Conservation (phyloP, 2,888 invertebrate genomes). For the Polydrusus tereticollis region DNA sequence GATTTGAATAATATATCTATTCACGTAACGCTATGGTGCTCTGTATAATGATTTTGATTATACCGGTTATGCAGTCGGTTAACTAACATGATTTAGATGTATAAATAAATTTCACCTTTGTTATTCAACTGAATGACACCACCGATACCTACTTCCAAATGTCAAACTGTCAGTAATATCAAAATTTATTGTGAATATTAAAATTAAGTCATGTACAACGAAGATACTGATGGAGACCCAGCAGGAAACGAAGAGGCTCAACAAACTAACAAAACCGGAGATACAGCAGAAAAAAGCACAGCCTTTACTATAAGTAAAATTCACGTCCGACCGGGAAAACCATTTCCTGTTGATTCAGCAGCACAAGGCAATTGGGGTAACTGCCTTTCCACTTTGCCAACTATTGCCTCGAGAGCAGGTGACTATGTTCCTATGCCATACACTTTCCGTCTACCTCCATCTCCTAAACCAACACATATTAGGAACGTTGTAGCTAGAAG, state of each 20-base stretch:
- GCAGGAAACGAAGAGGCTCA: neutral
- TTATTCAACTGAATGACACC: too few relatives aligned
- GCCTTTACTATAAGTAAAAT: conserved; percentile 50
- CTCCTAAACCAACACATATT: conserved; percentile 51
- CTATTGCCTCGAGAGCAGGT: conserved; percentile 45
- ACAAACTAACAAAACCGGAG: neutral
- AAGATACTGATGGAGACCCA: neutral
- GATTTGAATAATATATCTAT: too few relatives aligned
- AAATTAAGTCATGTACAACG: neutral
- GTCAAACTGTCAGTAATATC: neutral
- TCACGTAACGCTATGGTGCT: too few relatives aligned
- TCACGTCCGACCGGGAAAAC: conserved; percentile 50
- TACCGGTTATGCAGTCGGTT: too few relatives aligned
- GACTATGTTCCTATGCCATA: conserved; percentile 61
- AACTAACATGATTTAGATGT: too few relatives aligned
- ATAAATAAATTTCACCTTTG: too few relatives aligned
- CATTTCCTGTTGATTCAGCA: conserved; percentile 32
- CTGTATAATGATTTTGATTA: too few relatives aligned
- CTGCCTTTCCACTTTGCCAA: conserved; percentile 52
- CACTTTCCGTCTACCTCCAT: conserved; percentile 60
- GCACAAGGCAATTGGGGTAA: conserved; percentile 34
- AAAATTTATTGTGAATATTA: conserved; percentile 1
- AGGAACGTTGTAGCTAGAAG: conserved; percentile 57
- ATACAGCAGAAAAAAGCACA: conserved; percentile 35
- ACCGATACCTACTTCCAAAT: too few relatives aligned